Conservation (phyloP, 1,140 invertebrate species). For the Megalopta genalis region DNA sequence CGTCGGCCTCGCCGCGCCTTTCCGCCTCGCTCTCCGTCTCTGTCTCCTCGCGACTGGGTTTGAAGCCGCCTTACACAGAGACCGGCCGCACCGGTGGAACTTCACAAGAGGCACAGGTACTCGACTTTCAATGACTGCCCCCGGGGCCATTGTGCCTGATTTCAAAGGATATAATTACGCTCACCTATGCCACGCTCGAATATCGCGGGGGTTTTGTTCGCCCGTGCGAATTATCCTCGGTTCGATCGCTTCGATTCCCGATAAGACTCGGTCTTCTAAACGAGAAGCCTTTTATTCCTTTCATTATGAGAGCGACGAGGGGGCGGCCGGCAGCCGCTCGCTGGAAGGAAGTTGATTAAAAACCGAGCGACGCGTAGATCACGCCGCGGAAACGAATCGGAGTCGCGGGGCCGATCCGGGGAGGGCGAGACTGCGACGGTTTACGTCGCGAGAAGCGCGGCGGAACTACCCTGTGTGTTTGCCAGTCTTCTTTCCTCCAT, state of each 20-base stretch:
- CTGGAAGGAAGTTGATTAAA: constrained; percentile 58
- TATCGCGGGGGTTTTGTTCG: constrained; percentile 63
- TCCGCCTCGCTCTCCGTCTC: constrained; percentile 20
- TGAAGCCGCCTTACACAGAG: neutral
- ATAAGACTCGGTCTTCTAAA: constrained; percentile 55
- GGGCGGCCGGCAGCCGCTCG: neutral
- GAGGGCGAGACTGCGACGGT: too few relatives aligned
- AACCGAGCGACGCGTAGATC: constrained; percentile 2
- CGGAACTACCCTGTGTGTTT: too few relatives aligned
- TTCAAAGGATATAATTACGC: constrained; percentile 72
- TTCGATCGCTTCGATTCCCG: constrained; percentile 66
- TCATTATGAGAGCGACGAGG: constrained; percentile 16
- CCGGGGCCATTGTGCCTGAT: constrained; percentile 61
- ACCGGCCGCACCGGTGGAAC: constrained; percentile 54
- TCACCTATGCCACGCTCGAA: constrained; percentile 69
- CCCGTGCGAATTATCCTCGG: constrained; percentile 69
- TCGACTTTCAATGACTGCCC: constrained; percentile 70
- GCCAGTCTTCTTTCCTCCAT: too few relatives aligned
- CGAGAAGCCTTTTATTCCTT: constrained; percentile 35
- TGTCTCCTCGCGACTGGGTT: neutral
- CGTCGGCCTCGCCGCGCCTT: neutral
- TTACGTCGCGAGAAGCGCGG: too few relatives aligned
- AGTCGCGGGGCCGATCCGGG: too few relatives aligned
- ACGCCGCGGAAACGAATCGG: neutral
- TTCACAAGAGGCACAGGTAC: constrained; percentile 66